A percentile compares a stretch with the other conserved stretches of the same genome.
Evolutionary conservation across 2,888 invertebrate species (phyloP).

Genomic region (Perdita meconis): DNA sequence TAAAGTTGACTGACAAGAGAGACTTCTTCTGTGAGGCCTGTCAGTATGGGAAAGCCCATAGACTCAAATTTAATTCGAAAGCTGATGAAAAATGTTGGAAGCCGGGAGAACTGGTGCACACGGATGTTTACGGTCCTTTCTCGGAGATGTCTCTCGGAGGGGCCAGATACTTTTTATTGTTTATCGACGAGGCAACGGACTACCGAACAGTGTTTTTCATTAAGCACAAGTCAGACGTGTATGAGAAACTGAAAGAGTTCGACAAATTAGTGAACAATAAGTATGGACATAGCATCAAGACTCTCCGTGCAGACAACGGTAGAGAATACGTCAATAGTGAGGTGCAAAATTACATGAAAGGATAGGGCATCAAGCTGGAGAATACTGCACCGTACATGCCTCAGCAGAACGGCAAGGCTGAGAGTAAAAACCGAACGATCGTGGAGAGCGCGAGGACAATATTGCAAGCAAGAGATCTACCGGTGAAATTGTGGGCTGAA

Average conservation of each 20-base stretch:
- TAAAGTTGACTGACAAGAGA: background rate
- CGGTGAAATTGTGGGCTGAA: background rate
- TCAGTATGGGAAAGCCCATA: background rate
- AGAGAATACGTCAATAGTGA: background rate
- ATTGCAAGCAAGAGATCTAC: background rate
- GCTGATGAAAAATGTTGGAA: background rate
- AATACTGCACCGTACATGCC: background rate
- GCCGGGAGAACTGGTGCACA: background rate
- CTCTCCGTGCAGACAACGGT: background rate
- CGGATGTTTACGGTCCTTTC: background rate
- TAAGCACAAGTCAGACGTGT: background rate
- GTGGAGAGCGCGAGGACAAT: background rate
- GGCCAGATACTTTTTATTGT: background rate
- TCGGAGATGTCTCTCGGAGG: background rate
- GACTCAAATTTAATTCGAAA: background rate
- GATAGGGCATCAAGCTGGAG: background rate
- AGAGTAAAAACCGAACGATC: background rate
- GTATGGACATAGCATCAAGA: background rate
- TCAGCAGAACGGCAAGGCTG: background rate
- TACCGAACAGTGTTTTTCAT: slow-evolving; percentile 1
- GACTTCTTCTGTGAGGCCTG: slow-evolving; percentile 9
- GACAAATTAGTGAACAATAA: background rate
- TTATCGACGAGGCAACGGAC: background rate
- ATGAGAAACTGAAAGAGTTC: background rate
- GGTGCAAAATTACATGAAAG: background rate